Percentiles rank a stretch among this genome's conserved stretches.
These are phyloP conservation scores for Mandrillus leucophaeus DNA, from an alignment of 2,113 vertebrate genomes.

Conservation along the genomic window DNA sequence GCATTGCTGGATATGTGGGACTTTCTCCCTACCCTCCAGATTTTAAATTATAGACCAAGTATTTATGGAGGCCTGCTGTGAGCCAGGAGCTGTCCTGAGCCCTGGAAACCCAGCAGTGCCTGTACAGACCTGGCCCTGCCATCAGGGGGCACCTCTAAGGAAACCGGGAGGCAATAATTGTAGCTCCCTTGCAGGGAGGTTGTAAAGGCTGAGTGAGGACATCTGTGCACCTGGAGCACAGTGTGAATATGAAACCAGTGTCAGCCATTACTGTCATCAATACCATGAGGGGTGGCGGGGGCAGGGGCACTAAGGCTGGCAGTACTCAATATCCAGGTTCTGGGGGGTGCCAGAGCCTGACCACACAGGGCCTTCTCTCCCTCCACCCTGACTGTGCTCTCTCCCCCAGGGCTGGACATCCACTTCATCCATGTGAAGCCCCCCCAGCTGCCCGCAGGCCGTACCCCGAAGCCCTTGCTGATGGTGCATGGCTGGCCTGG, in stretches of 20 bases:
- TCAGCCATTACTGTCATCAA: fast-evolving
- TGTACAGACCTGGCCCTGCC: background rate
- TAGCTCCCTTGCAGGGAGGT: too few relatives aligned
- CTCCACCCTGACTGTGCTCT: background rate
- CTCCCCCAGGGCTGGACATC: conserved; percentile 84
- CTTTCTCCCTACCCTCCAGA: fast-evolving
- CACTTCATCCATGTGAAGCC: conserved; percentile 87
- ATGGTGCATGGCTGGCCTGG: conserved; percentile 90
- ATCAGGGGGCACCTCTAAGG: background rate
- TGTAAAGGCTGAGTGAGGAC: background rate
- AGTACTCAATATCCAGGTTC: background rate
- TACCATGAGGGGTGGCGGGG: too few relatives aligned
- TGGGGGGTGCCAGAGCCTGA: background rate
- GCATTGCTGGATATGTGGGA: background rate
- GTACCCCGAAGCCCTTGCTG: conserved; percentile 81
- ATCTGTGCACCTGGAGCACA: fast-evolving
- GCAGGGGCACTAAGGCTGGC: fast-evolving
- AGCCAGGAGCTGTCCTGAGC: background rate
- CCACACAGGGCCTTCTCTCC: fast-evolving
- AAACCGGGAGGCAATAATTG: fast-evolving
- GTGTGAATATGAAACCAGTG: fast-evolving
- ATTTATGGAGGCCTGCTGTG: background rate
- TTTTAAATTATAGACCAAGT: background rate
- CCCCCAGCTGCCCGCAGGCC: conserved; percentile 62
- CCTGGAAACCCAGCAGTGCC: background rate